Base-by-base conservation (phyloP, 2,888 invertebrate species). In the Mythimna loreyi region DNA sequence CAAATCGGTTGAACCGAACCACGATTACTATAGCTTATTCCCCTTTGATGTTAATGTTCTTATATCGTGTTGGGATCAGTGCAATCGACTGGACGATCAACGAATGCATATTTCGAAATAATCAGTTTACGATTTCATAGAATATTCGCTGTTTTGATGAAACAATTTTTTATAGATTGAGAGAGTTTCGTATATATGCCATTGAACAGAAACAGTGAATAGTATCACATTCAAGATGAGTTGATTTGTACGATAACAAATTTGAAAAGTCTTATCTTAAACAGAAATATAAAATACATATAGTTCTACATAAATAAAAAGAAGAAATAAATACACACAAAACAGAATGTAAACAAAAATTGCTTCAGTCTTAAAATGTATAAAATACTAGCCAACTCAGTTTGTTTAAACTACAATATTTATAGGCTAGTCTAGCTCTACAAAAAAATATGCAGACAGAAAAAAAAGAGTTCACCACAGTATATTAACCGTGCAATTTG, bases 31-130 rank as follows among this genome's bases (percentile, higher is more conserved):
- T 62, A 59, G 63, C 57, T 72, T 59, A 70, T 73, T 61, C 57
- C 69, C 60, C 72, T 81, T 85, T 84, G 83, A 85, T 84, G 85
- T 78, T 78, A 81, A 74, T 67, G 67, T 25, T 60, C 56, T 58
- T 28, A 67, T 71, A 75, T 71, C 67, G 65, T 67, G 58, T 52
- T 36, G 36, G 62, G 52, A 78, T 76, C 47, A 63, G 77, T 78
- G 66, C 83, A 83, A 78, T 78, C 82, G 63, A 70, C 73, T 75
- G 77, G 68, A 62, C 59, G 58, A 61, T 58, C 57, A 77, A 72
- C 61, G 63, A 69, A 67, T 79, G 73, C 63, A 75, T 65, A 68
- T 64, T 82, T 66, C 28, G 28, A 75, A 69, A 72, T 71, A 69
- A 72, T 71, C 72, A 76, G 53, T 63, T 67, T 30, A 69, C 33